Conservation (phyloP, 2,113 vertebrate genomes). For the Fregata magnificens region DNA sequence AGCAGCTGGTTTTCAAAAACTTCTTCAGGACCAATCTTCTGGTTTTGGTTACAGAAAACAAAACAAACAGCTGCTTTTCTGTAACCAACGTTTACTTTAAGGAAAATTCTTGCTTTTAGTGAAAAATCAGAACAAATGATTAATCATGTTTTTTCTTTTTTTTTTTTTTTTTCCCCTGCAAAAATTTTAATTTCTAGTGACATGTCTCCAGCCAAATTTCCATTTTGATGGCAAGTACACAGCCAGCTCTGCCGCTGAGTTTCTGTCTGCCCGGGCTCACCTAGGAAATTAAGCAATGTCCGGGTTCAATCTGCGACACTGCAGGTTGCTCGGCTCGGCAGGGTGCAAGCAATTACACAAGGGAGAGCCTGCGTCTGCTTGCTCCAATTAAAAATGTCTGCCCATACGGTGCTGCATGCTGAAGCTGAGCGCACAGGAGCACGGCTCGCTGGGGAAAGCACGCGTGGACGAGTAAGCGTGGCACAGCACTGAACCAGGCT, state of each 20-base stretch:
- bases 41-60: slow-evolving; percentile 38
- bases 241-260: not conserved
- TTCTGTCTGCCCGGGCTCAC: not conserved
- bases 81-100: not conserved
- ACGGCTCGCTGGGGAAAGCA: fast-evolving
- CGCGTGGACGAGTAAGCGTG: fast-evolving
- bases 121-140: not conserved
- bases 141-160: not conserved
- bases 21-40: not conserved
- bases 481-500: not conserved
- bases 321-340: not conserved
- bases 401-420: fast-evolving
- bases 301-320: not conserved
- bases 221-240: fast-evolving
- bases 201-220: not conserved
- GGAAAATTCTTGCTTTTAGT: slow-evolving; percentile 12
- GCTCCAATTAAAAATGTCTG: not conserved
- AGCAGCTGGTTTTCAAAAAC: slow-evolving; percentile 7
- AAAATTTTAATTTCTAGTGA: not conserved
- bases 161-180: not conserved
- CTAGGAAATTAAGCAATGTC: not conserved
- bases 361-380: not conserved
- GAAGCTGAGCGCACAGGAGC: fast-evolving
- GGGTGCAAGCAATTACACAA: not conserved
- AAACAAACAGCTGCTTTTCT: slow-evolving; percentile 23